Evolutionary conservation across 2,888 invertebrate genomes (phyloP).

Genomic region (Prenolepis imparis): DNA sequence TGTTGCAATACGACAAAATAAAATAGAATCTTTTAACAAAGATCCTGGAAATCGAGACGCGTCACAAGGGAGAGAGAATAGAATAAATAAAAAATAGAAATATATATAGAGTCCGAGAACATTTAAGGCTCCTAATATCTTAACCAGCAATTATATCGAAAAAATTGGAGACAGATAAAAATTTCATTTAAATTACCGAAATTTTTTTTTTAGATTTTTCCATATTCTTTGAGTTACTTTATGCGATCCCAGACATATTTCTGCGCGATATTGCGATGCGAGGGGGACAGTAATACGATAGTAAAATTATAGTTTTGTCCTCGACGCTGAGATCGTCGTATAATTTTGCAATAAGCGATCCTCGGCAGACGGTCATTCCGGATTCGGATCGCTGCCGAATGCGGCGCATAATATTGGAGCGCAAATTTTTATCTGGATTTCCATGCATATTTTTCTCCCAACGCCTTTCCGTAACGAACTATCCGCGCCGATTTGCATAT

Average conservation of each 20-base stretch:
- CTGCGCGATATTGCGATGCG: constrained; percentile 19
- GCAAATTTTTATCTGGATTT: constrained; percentile 64
- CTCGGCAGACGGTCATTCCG: constrained; percentile 55
- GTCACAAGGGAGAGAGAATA: not conserved
- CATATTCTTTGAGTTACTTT: not conserved
- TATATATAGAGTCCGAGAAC: not conserved
- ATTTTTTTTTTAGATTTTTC: not conserved
- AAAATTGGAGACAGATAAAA: not conserved
- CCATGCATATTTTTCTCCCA: constrained; percentile 68
- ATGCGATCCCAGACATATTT: not conserved
- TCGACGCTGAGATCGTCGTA: constrained; percentile 63
- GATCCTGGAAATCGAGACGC: not conserved
- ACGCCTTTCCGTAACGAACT: constrained; percentile 66
- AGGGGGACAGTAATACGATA: constrained; percentile 39
- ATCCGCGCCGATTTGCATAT: constrained; percentile 49
- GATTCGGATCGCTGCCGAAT: constrained; percentile 54
- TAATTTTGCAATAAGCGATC: constrained; percentile 74
- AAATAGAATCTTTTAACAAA: not conserved
- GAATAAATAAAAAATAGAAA: not conserved
- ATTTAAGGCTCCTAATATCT: not conserved
- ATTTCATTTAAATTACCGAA: not conserved
- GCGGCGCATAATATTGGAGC: constrained; percentile 49
- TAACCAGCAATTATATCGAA: not conserved
- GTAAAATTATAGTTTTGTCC: constrained; percentile 73
- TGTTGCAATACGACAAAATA: not conserved